Evolutionary conservation across 2,113 vertebrate species (phyloP).

Genomic region (Corythoichthys haematopterus): DNA sequence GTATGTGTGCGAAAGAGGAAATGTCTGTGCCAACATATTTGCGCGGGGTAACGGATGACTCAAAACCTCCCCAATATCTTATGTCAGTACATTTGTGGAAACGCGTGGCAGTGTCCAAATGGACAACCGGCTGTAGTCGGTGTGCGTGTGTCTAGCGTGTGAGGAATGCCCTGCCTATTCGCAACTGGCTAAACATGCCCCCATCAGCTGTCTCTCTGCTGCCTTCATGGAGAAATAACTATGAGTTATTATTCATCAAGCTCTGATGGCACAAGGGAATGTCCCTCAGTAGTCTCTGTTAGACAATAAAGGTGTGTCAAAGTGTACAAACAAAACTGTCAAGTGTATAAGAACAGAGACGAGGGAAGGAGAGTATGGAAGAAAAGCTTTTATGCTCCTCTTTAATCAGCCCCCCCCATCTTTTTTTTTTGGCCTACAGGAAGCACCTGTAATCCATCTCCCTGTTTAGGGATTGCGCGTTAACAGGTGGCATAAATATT

Average conservation of each 20-base stretch:
- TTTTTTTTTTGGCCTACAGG: conserved; percentile 43
- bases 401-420: conserved; percentile 44
- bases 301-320: conserved; percentile 33
- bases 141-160: conserved; percentile 38
- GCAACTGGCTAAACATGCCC: conserved; percentile 67
- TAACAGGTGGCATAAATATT: conserved; percentile 57
- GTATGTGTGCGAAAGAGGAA: conserved; percentile 16
- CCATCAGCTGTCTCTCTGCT: conserved; percentile 74
- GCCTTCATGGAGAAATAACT: conserved; percentile 57
- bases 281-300: conserved; percentile 40
- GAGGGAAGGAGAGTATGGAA: conserved; percentile 17
- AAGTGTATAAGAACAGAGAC: conserved; percentile 7
- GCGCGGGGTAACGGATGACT: conserved; percentile 41
- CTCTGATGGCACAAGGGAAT: conserved; percentile 43
- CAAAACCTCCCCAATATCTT: conserved; percentile 39
- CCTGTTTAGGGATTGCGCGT: conserved; percentile 38
- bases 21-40: conserved; percentile 46
- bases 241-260: conserved; percentile 43
- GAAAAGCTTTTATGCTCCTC: conserved; percentile 40
- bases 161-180: conserved; percentile 70
- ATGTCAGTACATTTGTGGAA: conserved; percentile 48
- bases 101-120: conserved; percentile 33
- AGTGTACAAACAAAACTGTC: conserved; percentile 12
- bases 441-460: conserved; percentile 68
- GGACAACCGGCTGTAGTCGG: conserved; percentile 18